Conservation (phyloP, 37 sponge, comb jelly and placozoan genomes). For the Axinella damicornis region DNA sequence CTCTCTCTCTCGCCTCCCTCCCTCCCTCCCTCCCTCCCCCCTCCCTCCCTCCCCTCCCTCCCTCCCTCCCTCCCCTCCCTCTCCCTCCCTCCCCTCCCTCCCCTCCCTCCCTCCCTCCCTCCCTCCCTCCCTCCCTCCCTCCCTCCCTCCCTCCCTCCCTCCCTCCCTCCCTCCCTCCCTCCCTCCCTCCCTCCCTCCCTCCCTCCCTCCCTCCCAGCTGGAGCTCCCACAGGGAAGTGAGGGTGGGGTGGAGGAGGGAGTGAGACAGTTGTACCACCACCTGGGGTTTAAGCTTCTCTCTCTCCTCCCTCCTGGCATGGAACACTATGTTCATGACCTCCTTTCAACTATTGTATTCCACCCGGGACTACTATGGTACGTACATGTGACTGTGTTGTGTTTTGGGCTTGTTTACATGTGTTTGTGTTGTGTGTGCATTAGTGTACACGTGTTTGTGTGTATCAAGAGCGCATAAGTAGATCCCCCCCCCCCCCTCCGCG, state of each 20-base stretch:
- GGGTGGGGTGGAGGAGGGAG: neutral
- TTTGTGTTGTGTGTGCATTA: no score
- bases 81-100: neutral
- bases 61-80: no score
- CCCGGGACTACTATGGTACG: slow-evolving; percentile 29
- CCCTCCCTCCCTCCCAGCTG: neutral
- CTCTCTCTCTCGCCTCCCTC: neutral
- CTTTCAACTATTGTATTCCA: slow-evolving; percentile 36
- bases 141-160: neutral
- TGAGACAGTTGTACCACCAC: slow-evolving; percentile 19
- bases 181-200: neutral
- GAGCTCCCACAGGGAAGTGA: neutral
- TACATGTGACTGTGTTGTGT: no score
- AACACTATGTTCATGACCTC: slow-evolving; percentile 21
- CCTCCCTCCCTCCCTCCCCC: neutral
- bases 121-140: neutral
- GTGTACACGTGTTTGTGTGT: no score
- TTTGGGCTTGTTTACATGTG: no score
- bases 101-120: neutral
- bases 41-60: neutral
- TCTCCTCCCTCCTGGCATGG: slow-evolving; percentile 60
- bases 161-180: neutral
- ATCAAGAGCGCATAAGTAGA: no score
- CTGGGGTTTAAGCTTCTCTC: slow-evolving; percentile 36
- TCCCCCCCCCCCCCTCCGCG: no score